Evolutionary conservation across 2,888 invertebrate genomes (phyloP).

Genomic region (Drosophila helvetica): DNA sequence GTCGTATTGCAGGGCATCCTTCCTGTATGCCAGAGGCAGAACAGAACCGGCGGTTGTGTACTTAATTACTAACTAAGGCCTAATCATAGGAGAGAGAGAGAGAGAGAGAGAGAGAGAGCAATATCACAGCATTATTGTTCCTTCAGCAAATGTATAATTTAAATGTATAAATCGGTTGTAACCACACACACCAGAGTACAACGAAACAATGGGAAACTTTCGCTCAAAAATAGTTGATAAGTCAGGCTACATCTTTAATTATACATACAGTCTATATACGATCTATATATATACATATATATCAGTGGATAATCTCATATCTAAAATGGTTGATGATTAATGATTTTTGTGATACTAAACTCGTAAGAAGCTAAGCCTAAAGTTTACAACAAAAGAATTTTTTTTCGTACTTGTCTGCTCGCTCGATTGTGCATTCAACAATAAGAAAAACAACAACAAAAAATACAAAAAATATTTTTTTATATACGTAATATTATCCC

Average conservation of each 20-base stretch:
- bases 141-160: constrained; percentile 65
- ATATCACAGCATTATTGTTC: constrained; percentile 83
- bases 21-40: constrained; percentile 40
- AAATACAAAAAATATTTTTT: constrained; percentile 56
- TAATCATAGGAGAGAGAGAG: constrained; percentile 30
- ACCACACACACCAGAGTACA: constrained; percentile 68
- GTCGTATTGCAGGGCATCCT: not conserved
- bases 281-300: constrained; percentile 28
- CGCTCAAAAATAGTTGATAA: constrained; percentile 59
- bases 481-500: constrained; percentile 64
- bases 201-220: constrained; percentile 75
- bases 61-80: constrained; percentile 63
- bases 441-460: constrained; percentile 14
- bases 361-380: constrained; percentile 62
- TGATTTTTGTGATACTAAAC: constrained; percentile 64
- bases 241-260: constrained; percentile 30
- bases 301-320: constrained; percentile 58
- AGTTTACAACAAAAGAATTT: constrained; percentile 65
- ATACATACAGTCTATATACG: not conserved
- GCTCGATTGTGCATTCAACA: constrained; percentile 64
- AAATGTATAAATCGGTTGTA: constrained; percentile 59
- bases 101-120: constrained; percentile 39
- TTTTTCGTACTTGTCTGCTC: constrained; percentile 55
- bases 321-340: not conserved
- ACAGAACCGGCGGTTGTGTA: constrained; percentile 81